Conservation (phyloP, 2,113 vertebrate species). For the Buteo buteo region DNA sequence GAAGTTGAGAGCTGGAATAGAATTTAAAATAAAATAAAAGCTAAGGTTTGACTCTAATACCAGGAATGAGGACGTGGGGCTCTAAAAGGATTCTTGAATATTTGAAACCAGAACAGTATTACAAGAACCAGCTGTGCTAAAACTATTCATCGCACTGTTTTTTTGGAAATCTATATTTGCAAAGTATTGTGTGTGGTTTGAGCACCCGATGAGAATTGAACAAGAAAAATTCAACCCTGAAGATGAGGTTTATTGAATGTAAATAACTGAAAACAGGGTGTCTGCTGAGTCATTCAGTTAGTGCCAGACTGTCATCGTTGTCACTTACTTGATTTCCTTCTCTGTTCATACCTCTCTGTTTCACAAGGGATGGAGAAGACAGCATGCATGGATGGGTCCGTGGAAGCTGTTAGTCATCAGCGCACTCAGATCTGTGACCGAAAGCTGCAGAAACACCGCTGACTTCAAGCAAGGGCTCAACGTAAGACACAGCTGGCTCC, state of each 20-base stretch:
- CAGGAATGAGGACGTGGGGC: background rate
- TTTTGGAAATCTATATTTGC: conserved; percentile 2
- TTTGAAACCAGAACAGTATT: background rate
- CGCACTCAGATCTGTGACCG: background rate
- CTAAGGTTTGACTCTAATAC: background rate
- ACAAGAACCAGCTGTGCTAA: background rate
- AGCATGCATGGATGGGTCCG: background rate
- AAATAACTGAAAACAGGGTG: background rate
- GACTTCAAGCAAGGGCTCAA: background rate
- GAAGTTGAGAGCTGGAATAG: background rate
- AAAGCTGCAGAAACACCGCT: background rate
- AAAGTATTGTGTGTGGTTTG: background rate
- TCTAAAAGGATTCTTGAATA: background rate
- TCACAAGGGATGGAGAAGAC: background rate
- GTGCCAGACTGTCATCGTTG: background rate
- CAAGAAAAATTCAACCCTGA: background rate
- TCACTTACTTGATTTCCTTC: background rate
- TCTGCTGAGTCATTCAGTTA: background rate
- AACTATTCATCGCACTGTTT: background rate
- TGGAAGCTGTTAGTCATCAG: background rate
- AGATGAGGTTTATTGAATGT: background rate
- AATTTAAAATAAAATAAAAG: background rate
- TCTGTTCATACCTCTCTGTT: background rate
- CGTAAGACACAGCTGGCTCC: background rate
- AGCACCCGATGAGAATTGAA: background rate